Conservation (phyloP, 2,888 invertebrate species). For the Ephialtes manifestator region DNA sequence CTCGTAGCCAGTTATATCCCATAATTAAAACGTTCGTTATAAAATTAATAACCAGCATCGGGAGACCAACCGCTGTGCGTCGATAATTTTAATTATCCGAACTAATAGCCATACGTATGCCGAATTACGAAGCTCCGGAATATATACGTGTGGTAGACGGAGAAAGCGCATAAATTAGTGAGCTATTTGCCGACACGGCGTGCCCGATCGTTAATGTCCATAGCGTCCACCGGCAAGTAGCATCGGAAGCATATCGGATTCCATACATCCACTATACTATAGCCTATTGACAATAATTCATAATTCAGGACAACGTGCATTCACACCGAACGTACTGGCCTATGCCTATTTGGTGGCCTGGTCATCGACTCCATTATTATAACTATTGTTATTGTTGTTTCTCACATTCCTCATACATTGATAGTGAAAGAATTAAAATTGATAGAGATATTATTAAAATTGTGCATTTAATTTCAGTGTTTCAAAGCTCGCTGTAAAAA, state of each 20-base stretch:
- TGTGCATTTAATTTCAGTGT: too few species aligned
- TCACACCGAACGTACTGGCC: conserved; percentile 30
- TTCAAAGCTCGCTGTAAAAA: too few species aligned
- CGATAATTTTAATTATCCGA: conserved; percentile 75
- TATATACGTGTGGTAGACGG: conserved; percentile 45
- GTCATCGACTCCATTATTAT: background rate
- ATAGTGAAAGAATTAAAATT: conserved; percentile 1
- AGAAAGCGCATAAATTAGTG: conserved; percentile 70
- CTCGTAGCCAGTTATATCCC: conserved; percentile 38
- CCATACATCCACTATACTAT: conserved; percentile 36
- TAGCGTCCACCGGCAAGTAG: conserved; percentile 5
- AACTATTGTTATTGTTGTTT: background rate
- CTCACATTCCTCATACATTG: background rate
- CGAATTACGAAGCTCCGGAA: conserved; percentile 62
- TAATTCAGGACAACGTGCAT: conserved; percentile 65
- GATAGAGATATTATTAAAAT: too few species aligned
- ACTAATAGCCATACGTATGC: conserved; percentile 67
- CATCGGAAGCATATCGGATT: conserved; percentile 52
- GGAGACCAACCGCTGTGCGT: conserved; percentile 30
- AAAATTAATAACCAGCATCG: conserved; percentile 65
- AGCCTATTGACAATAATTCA: conserved; percentile 71
- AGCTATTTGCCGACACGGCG: conserved; percentile 69
- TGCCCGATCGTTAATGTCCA: conserved; percentile 66
- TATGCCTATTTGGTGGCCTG: conserved; percentile 32
- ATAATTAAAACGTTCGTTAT: conserved; percentile 69